Evolutionary conservation across 2,797 vertebrate species (phyloP), one percentile per base, ranked within the genome.

Genomic region (Orientallactaga sibirica): DNA sequence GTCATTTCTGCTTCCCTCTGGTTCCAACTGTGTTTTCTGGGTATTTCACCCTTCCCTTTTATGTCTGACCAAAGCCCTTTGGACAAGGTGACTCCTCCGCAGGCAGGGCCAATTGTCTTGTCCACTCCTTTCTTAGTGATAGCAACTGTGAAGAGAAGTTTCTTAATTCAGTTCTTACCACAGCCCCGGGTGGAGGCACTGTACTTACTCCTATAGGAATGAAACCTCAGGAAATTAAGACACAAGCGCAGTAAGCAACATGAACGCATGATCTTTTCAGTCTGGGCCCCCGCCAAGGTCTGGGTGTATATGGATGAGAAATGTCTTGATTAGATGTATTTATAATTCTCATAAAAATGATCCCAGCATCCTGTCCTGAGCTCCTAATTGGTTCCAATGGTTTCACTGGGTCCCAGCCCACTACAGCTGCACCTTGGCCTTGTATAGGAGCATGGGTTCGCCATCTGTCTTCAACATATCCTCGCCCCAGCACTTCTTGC

Each of bases 11-110:
- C 27, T 19, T 43, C 68, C 70, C 22, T 81, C 37, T 11, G 43
- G n/a, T 67, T 94, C 29, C 20, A 55, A 55, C 18, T 33, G n/a
- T 15, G 66, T 86, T 92, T 86, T 77, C 25, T 8, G 16, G 20
- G 24, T 14, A 70, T 92, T 90, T 86, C 27, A 25, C 22, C 37
- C 43, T 88, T 76, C 20, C 19, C 55, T 58, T 82, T 33, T 19
- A 29, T 16, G n/a, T 78, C 33, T 88, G 41, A 81, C 48, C 55
- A 82, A 85, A 96, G n/a, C 5, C 19, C 41, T 79, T 82, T 20
- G 71, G 41, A 78, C 33, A 76, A 29, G 29, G 27, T 80, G 76
- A 14, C 22, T 37, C 25, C 62, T 41, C 67, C 89, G 70, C n/a
- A 70, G 58, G 24, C 67, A 78, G 85, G 71, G 29, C 33, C 78